Evolutionary conservation across 2,797 vertebrate species (phyloP).

Genomic region (Lutjanus argentimaculatus): DNA sequence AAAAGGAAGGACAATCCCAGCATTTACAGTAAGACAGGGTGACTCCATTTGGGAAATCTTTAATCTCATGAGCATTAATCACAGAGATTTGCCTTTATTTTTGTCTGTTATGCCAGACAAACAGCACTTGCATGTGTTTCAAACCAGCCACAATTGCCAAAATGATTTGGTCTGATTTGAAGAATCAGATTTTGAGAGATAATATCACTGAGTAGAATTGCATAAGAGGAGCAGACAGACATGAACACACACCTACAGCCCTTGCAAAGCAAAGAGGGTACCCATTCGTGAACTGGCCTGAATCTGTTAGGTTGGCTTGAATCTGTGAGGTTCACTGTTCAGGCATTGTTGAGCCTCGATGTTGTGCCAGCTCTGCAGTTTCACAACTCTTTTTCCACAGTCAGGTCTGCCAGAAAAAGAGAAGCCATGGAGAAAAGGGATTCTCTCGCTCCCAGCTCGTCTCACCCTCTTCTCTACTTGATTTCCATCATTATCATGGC

Average conservation of each 20-base stretch:
- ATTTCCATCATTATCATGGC: slow-evolving; percentile 31
- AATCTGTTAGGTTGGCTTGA: slow-evolving; percentile 4
- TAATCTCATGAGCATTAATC: neutral
- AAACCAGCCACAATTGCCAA: neutral
- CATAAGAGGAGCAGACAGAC: neutral
- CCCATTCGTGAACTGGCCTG: neutral
- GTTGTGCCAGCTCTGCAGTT: slow-evolving; percentile 63
- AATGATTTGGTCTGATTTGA: neutral
- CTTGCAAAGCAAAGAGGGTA: slow-evolving; percentile 3
- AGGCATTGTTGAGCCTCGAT: slow-evolving; percentile 21
- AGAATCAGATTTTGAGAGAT: neutral
- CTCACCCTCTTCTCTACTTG: slow-evolving; percentile 29
- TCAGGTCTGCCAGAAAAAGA: slow-evolving; percentile 43
- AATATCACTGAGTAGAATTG: neutral
- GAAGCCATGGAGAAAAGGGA: slow-evolving; percentile 31
- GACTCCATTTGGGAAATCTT: slow-evolving; percentile 10
- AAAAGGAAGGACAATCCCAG: slow-evolving; percentile 53
- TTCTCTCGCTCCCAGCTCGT: slow-evolving; percentile 30
- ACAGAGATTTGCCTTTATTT: slow-evolving; percentile 1
- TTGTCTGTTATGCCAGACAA: slow-evolving; percentile 12
- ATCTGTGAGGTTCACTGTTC: slow-evolving; percentile 32
- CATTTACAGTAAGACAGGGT: slow-evolving; percentile 51
- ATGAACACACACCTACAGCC: neutral
- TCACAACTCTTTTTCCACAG: slow-evolving; percentile 63
- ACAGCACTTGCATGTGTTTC: neutral